phyloP scores from a whole-genome alignment of 2,888 invertebrate species.

The Drosophila conformis region DNA sequence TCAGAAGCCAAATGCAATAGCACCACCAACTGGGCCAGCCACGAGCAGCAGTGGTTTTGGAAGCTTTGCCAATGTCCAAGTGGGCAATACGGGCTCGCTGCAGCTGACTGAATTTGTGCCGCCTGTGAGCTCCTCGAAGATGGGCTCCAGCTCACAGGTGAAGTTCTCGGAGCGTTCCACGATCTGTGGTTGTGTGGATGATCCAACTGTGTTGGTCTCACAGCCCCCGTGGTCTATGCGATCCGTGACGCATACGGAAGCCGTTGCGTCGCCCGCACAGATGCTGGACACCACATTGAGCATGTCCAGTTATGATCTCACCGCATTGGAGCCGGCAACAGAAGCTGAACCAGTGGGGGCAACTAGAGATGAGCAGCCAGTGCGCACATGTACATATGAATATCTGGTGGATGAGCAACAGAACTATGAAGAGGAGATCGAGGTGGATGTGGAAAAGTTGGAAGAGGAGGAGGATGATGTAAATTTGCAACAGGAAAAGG shows the following conservation, averaged over 20 bases:
- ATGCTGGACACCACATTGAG: slow-evolving; percentile 79
- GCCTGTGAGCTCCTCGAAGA: slow-evolving; percentile 79
- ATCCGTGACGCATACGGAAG: neutral
- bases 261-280: neutral
- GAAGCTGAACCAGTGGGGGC: slow-evolving; percentile 1
- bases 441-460: neutral
- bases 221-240: slow-evolving; percentile 11
- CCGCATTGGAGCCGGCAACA: slow-evolving; percentile 36
- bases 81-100: slow-evolving; percentile 36
- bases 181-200: slow-evolving; percentile 67
- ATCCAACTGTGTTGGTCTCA: slow-evolving; percentile 31
- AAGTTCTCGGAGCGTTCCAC: slow-evolving; percentile 80
- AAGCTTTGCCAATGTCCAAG: slow-evolving; percentile 46
- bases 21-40: slow-evolving; percentile 60
- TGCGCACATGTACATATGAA: slow-evolving; percentile 3
- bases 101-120: slow-evolving; percentile 71
- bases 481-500: neutral
- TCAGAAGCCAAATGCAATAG: slow-evolving; percentile 1
- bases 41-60: slow-evolving; percentile 63
- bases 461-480: neutral
- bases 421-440: neutral
- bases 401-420: neutral
- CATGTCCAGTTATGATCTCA: slow-evolving; percentile 81
- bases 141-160: slow-evolving; percentile 41
- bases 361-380: neutral